Conservation (phyloP, 2,113 vertebrate genomes). For the Choloepus hoffmanni region DNA sequence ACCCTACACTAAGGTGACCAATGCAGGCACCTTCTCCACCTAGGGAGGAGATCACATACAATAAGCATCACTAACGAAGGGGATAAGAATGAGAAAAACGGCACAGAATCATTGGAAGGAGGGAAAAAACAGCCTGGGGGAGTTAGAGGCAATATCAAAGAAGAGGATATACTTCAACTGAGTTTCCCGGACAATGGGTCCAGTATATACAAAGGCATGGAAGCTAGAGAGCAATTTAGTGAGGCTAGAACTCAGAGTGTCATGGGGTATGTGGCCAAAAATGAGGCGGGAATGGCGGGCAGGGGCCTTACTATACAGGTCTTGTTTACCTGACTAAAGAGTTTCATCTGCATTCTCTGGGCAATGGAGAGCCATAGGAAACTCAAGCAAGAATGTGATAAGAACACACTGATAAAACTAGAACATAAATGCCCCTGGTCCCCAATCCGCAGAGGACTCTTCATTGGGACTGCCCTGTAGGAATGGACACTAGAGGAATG, state of each 20-base stretch:
- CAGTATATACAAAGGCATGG: too few relatives aligned
- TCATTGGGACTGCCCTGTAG: not conserved
- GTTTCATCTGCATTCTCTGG: not conserved
- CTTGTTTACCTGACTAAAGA: not conserved
- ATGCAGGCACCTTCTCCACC: not conserved
- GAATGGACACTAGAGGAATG: not conserved
- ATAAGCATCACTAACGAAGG: not conserved
- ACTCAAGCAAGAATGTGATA: not conserved
- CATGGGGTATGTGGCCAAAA: too few relatives aligned
- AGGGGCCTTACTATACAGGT: not conserved
- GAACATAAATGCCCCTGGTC: not conserved
- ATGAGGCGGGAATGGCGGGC: too few relatives aligned
- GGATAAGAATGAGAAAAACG: not conserved
- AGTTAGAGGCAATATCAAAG: not conserved
- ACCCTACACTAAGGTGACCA: not conserved
- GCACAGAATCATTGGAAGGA: not conserved
- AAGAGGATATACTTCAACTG: too few relatives aligned
- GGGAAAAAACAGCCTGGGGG: not conserved
- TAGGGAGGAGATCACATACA: not conserved
- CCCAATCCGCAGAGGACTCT: not conserved
- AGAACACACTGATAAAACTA: not conserved
- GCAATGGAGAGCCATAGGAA: not conserved
- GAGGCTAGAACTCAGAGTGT: too few relatives aligned
- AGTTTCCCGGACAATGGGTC: too few relatives aligned
- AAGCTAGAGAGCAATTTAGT: too few relatives aligned